These are phyloP conservation scores for Microchirus variegatus DNA, from an alignment of 2,797 vertebrate species.

Conservation along the genomic window DNA sequence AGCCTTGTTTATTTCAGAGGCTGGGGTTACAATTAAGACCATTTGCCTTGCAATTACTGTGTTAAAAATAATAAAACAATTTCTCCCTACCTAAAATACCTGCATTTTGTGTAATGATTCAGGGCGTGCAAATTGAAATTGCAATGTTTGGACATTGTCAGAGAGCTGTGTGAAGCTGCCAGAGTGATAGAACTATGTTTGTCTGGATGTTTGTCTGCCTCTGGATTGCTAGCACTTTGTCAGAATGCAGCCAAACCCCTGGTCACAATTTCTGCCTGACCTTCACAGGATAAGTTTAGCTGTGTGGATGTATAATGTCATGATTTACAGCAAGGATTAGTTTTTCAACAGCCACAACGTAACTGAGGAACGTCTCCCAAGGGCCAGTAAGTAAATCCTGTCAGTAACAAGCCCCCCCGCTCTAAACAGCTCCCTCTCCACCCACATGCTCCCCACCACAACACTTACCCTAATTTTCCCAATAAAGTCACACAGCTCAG, in stretches of 20 bases:
- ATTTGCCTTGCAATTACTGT: conserved; percentile 87
- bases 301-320: conserved; percentile 73
- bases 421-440: conserved; percentile 1
- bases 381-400: conserved; percentile 67
- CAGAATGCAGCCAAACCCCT: conserved; percentile 68
- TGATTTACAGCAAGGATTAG: conserved; percentile 76
- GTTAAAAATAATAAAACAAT: conserved; percentile 89
- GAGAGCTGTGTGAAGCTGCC: conserved; percentile 65
- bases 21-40: conserved; percentile 86
- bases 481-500: conserved; percentile 65
- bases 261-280: conserved; percentile 71
- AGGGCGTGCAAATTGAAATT: conserved; percentile 81
- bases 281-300: conserved; percentile 74
- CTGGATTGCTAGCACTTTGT: conserved; percentile 68
- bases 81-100: conserved; percentile 80
- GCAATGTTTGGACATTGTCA: conserved; percentile 78
- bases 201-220: conserved; percentile 70
- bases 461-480: conserved; percentile 69
- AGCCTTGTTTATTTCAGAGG: conserved; percentile 87
- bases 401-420: conserved; percentile 55
- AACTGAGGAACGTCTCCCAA: conserved; percentile 67
- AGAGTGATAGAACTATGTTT: conserved; percentile 72
- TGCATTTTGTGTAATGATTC: conserved; percentile 78
- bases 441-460: conserved; percentile 56
- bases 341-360: conserved; percentile 73